phyloP scores from a whole-genome alignment of 1,140 invertebrate species.

The Teleogryllus occipitalis region DNA sequence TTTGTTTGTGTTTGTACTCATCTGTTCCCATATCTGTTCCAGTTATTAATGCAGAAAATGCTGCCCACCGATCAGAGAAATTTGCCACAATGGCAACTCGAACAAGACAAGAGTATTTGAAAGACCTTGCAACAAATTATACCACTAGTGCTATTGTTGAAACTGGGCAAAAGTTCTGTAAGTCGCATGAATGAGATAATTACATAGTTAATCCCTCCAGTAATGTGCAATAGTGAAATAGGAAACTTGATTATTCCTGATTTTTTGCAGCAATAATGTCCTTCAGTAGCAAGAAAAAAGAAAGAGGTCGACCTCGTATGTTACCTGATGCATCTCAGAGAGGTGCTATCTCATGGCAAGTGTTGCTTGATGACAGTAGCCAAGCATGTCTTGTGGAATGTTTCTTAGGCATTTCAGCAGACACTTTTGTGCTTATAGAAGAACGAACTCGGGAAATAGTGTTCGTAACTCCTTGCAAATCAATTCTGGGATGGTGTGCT shows the following conservation, averaged over 20 bases:
- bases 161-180: conserved; percentile 82
- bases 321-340: conserved; percentile 56
- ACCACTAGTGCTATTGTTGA: conserved; percentile 72
- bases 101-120: conserved; percentile 91
- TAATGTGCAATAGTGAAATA: too few relatives aligned
- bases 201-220: too few relatives aligned
- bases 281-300: conserved; percentile 64
- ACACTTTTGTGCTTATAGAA: conserved; percentile 81
- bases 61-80: conserved; percentile 90
- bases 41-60: conserved; percentile 96
- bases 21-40: conserved; percentile 8
- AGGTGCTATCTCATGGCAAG: conserved; percentile 71
- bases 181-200: conserved; percentile 34
- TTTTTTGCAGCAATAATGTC: conserved; percentile 48
- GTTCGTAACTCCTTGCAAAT: conserved; percentile 75
- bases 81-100: conserved; percentile 95
- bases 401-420: conserved; percentile 77
- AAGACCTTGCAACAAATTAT: conserved; percentile 82
- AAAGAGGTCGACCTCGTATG: conserved; percentile 52
- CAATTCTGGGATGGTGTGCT: conserved; percentile 74
- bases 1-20: too few relatives aligned
- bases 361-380: conserved; percentile 61
- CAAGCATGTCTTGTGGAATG: conserved; percentile 63
- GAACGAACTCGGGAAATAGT: conserved; percentile 73
- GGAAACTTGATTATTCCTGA: too few relatives aligned